phyloP scores from a whole-genome alignment of 2,797 vertebrate genomes.

The Sparidentex hasta region DNA sequence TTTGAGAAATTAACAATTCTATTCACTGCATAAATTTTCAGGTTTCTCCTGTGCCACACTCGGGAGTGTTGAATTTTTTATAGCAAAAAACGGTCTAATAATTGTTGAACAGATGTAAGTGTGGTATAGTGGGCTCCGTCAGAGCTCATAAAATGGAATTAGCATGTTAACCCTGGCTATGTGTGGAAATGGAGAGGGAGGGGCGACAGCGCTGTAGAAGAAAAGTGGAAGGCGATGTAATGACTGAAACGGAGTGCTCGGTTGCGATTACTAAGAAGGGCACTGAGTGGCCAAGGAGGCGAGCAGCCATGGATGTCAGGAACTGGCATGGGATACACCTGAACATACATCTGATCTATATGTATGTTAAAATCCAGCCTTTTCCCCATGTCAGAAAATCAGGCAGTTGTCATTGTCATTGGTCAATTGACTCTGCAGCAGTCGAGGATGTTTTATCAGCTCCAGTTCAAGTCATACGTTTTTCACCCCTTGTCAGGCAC shows the following conservation, averaged over 20 bases:
- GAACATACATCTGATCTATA: slow-evolving; percentile 47
- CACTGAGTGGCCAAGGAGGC: slow-evolving; percentile 10
- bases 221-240: slow-evolving; percentile 37
- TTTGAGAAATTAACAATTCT: slow-evolving; percentile 98
- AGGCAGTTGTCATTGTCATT: no score
- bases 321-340: slow-evolving; percentile 47
- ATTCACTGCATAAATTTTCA: slow-evolving; percentile 98
- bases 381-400: slow-evolving; percentile 11
- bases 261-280: slow-evolving; percentile 61
- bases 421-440: no score
- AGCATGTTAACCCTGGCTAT: slow-evolving; percentile 93
- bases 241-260: slow-evolving; percentile 62
- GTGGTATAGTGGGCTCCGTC: slow-evolving; percentile 93
- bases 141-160: slow-evolving; percentile 96
- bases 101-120: slow-evolving; percentile 99
- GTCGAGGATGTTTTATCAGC: no score
- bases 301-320: slow-evolving; percentile 41
- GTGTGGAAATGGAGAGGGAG: slow-evolving; percentile 61
- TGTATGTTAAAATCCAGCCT: slow-evolving; percentile 46
- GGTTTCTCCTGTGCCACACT: slow-evolving; percentile 96
- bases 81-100: slow-evolving; percentile 98
- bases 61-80: slow-evolving; percentile 99
- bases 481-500: no score
- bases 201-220: slow-evolving; percentile 11
- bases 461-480: no score